These are phyloP conservation scores for Ciconia boyciana DNA, from an alignment of 2,113 vertebrate species.

Conservation along the genomic window DNA sequence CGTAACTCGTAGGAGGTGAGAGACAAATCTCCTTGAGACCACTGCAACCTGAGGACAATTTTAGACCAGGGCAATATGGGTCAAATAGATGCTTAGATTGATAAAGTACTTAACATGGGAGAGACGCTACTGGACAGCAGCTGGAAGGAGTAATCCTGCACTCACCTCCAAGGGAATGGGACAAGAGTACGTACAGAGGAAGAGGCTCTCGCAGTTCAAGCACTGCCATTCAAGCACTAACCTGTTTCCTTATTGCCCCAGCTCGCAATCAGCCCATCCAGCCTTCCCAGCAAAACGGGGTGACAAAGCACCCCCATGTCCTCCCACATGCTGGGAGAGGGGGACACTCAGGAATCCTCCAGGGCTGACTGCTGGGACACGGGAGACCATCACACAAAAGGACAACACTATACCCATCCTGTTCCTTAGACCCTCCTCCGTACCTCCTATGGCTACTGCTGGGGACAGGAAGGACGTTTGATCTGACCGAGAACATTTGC, in stretches of 20 bases:
- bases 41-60: background rate
- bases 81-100: background rate
- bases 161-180: background rate
- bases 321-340: background rate
- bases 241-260: background rate
- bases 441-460: background rate
- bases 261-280: background rate
- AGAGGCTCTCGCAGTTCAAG: background rate
- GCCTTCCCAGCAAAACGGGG: background rate
- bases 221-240: background rate
- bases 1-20: rapidly evolving
- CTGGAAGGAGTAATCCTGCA: background rate
- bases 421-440: background rate
- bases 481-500: background rate
- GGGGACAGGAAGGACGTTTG: background rate
- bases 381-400: background rate
- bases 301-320: rapidly evolving
- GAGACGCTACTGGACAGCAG: background rate
- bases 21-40: background rate
- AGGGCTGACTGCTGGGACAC: rapidly evolving
- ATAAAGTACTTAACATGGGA: background rate
- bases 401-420: background rate
- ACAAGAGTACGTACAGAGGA: rapidly evolving
- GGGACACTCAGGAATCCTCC: background rate
- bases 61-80: background rate